Conservation (phyloP, 2,113 vertebrate genomes). For the Brachypodius melanocephalos region DNA sequence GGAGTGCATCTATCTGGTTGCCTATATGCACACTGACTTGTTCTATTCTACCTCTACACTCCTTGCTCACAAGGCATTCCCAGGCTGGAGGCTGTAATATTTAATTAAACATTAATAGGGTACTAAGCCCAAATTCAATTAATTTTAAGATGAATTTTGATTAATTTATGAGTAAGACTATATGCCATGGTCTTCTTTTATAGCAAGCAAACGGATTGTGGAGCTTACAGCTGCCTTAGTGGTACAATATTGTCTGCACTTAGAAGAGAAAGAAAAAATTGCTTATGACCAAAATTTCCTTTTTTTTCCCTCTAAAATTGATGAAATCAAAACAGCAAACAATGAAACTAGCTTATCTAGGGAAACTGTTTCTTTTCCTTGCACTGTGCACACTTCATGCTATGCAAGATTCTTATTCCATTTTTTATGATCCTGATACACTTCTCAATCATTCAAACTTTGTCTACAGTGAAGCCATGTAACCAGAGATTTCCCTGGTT, state of each 20-base stretch:
- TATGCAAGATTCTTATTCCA: neutral
- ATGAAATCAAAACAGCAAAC: neutral
- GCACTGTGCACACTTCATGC: neutral
- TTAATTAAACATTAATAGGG: neutral
- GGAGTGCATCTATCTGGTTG: neutral
- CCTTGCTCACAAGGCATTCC: neutral
- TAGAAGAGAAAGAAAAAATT: neutral
- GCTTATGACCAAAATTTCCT: neutral
- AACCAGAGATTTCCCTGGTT: neutral
- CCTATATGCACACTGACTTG: neutral
- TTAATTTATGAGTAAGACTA: neutral
- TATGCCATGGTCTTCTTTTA: neutral
- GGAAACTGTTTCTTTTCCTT: neutral
- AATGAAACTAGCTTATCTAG: neutral
- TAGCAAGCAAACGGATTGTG: neutral
- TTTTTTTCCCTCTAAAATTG: accelerated
- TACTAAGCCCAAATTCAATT: neutral
- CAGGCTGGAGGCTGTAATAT: neutral
- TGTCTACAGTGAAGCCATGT: neutral
- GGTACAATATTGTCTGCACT: neutral
- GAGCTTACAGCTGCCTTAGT: neutral
- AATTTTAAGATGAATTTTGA: neutral
- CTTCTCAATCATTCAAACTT: neutral
- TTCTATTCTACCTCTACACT: neutral
- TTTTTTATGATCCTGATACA: neutral